phyloP scores from a whole-genome alignment of 2,888 invertebrate genomes.

The Charanyca ferruginea region DNA sequence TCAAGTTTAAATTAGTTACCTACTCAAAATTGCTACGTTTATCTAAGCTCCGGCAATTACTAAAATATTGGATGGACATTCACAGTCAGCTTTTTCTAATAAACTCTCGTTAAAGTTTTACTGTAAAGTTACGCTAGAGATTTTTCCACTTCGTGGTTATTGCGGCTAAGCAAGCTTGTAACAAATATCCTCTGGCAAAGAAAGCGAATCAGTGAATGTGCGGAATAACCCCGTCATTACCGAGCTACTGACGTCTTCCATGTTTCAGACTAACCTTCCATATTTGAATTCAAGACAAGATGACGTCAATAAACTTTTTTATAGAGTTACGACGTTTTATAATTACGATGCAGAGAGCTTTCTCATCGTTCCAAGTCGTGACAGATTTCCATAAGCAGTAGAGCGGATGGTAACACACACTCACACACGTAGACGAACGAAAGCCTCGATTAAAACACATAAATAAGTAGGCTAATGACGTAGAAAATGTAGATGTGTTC shows the following conservation, averaged over 20 bases:
- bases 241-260: slow-evolving; percentile 36
- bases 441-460: slow-evolving; percentile 41
- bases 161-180: slow-evolving; percentile 40
- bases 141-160: slow-evolving; percentile 33
- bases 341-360: slow-evolving; percentile 50
- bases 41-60: neutral
- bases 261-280: slow-evolving; percentile 28
- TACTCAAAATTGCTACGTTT: neutral
- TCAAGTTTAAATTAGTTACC: neutral
- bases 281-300: slow-evolving; percentile 46
- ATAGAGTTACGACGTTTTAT: slow-evolving; percentile 44
- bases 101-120: slow-evolving; percentile 48
- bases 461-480: slow-evolving; percentile 61
- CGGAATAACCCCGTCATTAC: slow-evolving; percentile 42
- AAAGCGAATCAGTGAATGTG: slow-evolving; percentile 27
- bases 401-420: slow-evolving; percentile 33
- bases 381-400: slow-evolving; percentile 61
- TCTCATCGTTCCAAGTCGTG: slow-evolving; percentile 59
- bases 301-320: slow-evolving; percentile 51
- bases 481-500: slow-evolving; percentile 57
- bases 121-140: slow-evolving; percentile 42
- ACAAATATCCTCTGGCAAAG: slow-evolving; percentile 40
- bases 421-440: slow-evolving; percentile 36
- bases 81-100: slow-evolving; percentile 34
- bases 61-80: slow-evolving; percentile 24